Base-by-base conservation (phyloP, 2,888 invertebrate genomes). In the Nasonia oneida region DNA sequence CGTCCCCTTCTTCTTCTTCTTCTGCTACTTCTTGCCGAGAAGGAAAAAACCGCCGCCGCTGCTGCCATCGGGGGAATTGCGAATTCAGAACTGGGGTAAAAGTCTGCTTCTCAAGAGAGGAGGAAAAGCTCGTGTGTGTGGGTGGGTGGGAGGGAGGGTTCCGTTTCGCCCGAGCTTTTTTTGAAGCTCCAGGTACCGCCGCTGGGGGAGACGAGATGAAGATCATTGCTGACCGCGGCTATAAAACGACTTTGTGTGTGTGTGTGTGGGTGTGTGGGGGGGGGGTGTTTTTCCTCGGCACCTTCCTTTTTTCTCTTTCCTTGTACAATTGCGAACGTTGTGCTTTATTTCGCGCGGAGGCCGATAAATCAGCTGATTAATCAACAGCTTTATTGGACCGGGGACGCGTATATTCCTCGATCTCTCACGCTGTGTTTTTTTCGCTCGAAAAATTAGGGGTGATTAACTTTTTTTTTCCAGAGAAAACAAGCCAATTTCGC, bases 11-110 rank as follows among this genome's bases (percentile, higher is more conserved):
- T 39, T 53, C 81, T 57, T 71, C 3, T 57, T 47, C 70, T 64
- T 39, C 76, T 12, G 5, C 73, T 15, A 37, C 78, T 79, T 73
- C 37, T 39, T 39, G 79, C 33, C 78, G 14, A 57, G 53, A 75
- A 75, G 42, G 84, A 78, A 78, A 83, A 78, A 78, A 79, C 29
- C 29, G 70, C 50, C 74, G 47, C 57, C 73, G 53, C 39, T 33
- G 18, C 14, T 37, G 73, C 33, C 81, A 76, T 33, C 86, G 47
- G 39, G 87, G 87, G 85, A 85, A 85, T 87, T 87, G 85, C 87
- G 87, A 85, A 85, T 87, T 83, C 85, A 89, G 91, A 91, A 91
- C 90, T 90, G 89, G 91, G 90, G 89, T 91, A 90, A 90, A 90
- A 89, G 89, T 89, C 90, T 89, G 86, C 87, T 89, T 89, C 57